A percentile compares a stretch with the other conserved stretches of the same genome.
These are phyloP conservation scores for Metalampra italica DNA, from an alignment of 2,888 invertebrate genomes.

Conservation along the genomic window DNA sequence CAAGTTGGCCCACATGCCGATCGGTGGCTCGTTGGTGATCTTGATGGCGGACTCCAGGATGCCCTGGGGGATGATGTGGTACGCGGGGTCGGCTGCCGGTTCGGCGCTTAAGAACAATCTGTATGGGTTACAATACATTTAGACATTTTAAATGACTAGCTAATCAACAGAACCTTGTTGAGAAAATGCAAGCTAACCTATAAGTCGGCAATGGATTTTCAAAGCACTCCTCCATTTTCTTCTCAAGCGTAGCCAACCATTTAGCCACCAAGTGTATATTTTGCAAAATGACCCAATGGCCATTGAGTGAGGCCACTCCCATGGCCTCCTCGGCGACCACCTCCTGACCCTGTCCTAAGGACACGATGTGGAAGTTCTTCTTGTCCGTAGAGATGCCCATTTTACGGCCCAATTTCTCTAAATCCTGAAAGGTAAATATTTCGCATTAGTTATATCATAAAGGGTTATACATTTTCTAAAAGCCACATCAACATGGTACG, in stretches of 20 bases:
- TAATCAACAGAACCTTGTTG: background rate
- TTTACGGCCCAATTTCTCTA: slow-evolving; percentile 90
- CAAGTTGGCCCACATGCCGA: slow-evolving; percentile 95
- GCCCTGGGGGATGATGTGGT: slow-evolving; percentile 87
- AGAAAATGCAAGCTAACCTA: slow-evolving; percentile 37
- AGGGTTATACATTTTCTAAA: no score
- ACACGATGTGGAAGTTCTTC: slow-evolving; percentile 94
- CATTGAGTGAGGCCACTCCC: slow-evolving; percentile 84
- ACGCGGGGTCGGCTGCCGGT: slow-evolving; percentile 83
- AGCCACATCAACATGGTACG: no score
- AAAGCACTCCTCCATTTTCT: slow-evolving; percentile 91
- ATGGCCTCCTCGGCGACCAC: slow-evolving; percentile 93
- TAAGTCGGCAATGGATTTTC: slow-evolving; percentile 82
- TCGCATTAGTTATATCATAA: no score
- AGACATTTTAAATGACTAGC: background rate
- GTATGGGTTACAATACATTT: slow-evolving; percentile 10
- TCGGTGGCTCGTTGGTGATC: slow-evolving; percentile 97
- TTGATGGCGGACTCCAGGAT: slow-evolving; percentile 96
- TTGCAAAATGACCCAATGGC: slow-evolving; percentile 96
- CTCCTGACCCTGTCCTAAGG: slow-evolving; percentile 96
- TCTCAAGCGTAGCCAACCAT: slow-evolving; percentile 93
- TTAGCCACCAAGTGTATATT: slow-evolving; percentile 94
- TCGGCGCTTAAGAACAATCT: slow-evolving; percentile 93
- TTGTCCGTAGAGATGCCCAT: slow-evolving; percentile 88
- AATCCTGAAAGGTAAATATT: slow-evolving; percentile 76